Conservation (phyloP, 2,113 vertebrate genomes). For the Scolopax mira region DNA sequence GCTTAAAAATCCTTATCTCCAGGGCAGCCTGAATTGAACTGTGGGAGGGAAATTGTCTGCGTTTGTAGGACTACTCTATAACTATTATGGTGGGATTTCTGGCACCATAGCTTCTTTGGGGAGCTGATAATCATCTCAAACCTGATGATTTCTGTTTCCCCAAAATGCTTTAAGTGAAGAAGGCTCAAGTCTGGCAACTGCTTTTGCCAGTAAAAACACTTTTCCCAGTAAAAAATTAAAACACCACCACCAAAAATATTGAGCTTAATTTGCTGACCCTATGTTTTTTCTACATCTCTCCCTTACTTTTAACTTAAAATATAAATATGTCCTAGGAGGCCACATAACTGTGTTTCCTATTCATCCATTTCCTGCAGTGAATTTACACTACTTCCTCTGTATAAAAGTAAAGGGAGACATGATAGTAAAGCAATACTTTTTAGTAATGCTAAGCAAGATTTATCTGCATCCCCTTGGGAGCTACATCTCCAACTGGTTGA, state of each 20-base stretch:
- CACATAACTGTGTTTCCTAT: neutral
- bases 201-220: neutral
- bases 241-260: neutral
- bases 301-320: neutral
- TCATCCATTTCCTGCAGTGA: neutral
- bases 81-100: neutral
- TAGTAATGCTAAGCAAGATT: conserved; percentile 23
- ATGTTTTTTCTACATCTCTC: neutral
- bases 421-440: conserved; percentile 34
- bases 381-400: neutral
- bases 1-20: neutral
- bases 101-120: neutral
- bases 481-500: neutral
- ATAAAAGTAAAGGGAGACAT: neutral
- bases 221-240: neutral
- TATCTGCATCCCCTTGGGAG: neutral
- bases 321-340: neutral
- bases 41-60: neutral
- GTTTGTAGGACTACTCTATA: neutral
- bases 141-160: neutral
- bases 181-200: neutral
- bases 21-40: neutral
- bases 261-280: neutral
- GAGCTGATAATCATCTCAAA: neutral
- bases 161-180: neutral